Base-by-base conservation (phyloP, 1,140 invertebrate species). In the Ceratina calcarata region DNA sequence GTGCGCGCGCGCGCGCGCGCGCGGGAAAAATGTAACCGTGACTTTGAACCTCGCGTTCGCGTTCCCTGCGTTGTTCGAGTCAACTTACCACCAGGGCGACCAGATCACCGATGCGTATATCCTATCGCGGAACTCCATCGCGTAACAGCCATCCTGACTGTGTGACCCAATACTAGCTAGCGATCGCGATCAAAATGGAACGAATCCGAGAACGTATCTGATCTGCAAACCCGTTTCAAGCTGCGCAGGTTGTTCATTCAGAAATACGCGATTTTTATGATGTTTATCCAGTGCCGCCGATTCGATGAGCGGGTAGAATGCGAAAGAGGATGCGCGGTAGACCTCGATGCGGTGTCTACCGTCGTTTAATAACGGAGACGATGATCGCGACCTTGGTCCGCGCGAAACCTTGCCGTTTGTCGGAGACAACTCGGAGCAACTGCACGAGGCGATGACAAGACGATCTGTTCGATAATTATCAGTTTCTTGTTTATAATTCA, bases 21-120 rank as follows among this genome's bases (percentile, higher is more conserved):
- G 27, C 27, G 7, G 7, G 7, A 45, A 45, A 45, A 45, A 45
- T 45, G 37, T 87, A 84, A 62, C 85, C 85, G 70, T 87, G 86
- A 87, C 86, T 87, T 85, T 87, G 86, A 87, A 87, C 83, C 76
- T 80, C 60, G 53, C 45, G 22, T 53, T 51, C 61, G 15, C 37
- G 58, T 66, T 70, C 57, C 37, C 37, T 58, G 18, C 69, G 76
- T 70, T 84, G 76, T 70, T 84, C 69, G 70, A 81, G 75, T 77
- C 68, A 82, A 82, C 82, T 22, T 68, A 37, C 24, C 49, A 51
- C 27, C 27, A 4, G 27, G 37, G 66, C 61, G 74, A 32, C 27
- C 49, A 51, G 75, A 81, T 83, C 80, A 69, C 53, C 82, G 71
- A 84, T 72, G 76, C 82, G 73, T 83, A 61, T 4, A 79, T 87